Percentiles rank a stretch among this genome's conserved stretches.
phyloP scores from a whole-genome alignment of 2,888 invertebrate genomes.

The Deilephila elpenor region DNA sequence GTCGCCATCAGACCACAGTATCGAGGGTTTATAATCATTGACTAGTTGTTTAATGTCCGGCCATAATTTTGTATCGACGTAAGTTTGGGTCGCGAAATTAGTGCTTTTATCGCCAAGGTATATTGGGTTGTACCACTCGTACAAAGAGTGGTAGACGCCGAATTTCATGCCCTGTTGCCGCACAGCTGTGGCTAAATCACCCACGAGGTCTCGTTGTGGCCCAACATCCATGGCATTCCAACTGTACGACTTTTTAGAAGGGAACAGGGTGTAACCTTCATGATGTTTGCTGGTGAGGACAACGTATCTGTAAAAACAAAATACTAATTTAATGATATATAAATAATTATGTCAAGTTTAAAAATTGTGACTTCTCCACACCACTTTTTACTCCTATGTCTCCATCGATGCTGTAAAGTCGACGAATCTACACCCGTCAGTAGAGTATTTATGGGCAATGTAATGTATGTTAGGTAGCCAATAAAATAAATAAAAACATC shows the following conservation, averaged over 20 bases:
- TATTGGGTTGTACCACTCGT: conserved; percentile 95
- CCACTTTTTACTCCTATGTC: too few relatives aligned
- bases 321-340: too few relatives aligned
- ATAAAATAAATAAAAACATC: conserved; percentile 25
- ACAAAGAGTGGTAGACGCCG: conserved; percentile 94
- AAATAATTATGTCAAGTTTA: too few relatives aligned
- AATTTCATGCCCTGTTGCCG: conserved; percentile 87
- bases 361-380: too few relatives aligned
- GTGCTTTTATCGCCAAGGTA: conserved; percentile 88
- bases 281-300: conserved; percentile 95
- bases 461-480: too few relatives aligned
- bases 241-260: conserved; percentile 91
- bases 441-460: too few relatives aligned
- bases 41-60: conserved; percentile 93
- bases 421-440: too few relatives aligned
- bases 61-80: conserved; percentile 88
- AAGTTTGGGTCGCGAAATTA: conserved; percentile 86
- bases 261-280: conserved; percentile 94
- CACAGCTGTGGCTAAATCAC: conserved; percentile 89
- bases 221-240: conserved; percentile 94
- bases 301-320: conserved; percentile 65
- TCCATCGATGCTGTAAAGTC: too few relatives aligned
- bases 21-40: conserved; percentile 87
- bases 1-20: conserved; percentile 98
- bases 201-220: conserved; percentile 90